Evolutionary conservation across 2,113 vertebrate genomes (phyloP).

Genomic region (Vidua chalybeata): DNA sequence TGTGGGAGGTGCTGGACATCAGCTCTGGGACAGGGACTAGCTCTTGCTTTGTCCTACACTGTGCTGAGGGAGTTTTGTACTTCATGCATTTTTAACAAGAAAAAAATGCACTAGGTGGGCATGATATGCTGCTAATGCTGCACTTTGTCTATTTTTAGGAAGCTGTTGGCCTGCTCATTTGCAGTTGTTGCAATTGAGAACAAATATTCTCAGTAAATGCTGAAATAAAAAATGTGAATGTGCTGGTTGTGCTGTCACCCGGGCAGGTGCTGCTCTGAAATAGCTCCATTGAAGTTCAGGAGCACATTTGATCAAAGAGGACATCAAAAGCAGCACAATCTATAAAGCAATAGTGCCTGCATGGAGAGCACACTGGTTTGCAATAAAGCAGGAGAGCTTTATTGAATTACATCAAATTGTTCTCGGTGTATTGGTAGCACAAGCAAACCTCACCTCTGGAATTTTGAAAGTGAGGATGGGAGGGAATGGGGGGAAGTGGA

Average conservation of each 20-base stretch:
- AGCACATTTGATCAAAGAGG: conserved; percentile 28
- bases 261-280: conserved; percentile 17
- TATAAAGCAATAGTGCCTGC: not conserved
- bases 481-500: not conserved
- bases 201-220: not conserved
- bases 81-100: not conserved
- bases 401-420: not conserved
- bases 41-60: not conserved
- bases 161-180: not conserved
- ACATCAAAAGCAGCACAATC: conserved; percentile 41
- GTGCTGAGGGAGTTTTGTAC: not conserved
- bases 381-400: not conserved
- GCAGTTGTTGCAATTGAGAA: not conserved
- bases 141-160: conserved; percentile 18
- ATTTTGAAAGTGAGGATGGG: not conserved
- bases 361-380: not conserved
- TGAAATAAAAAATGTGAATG: not conserved
- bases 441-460: not conserved
- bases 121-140: not conserved
- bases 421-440: not conserved
- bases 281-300: not conserved
- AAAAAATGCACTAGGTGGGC: not conserved
- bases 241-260: not conserved
- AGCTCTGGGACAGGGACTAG: not conserved
- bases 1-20: not conserved